phyloP scores from a whole-genome alignment of 2,888 invertebrate genomes.

The Asteroscopus sphinx region DNA sequence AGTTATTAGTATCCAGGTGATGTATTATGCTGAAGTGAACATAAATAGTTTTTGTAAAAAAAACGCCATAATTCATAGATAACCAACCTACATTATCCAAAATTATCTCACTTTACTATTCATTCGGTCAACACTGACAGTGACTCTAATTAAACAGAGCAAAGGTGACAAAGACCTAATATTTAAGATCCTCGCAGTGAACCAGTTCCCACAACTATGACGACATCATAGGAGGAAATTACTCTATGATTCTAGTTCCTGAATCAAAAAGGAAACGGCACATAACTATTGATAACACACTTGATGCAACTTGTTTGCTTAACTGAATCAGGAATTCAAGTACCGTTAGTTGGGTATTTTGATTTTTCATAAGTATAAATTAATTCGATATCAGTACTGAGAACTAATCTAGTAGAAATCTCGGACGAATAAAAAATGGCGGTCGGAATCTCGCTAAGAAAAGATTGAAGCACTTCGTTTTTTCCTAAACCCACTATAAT shows the following conservation, averaged over 20 bases:
- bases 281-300: slow-evolving; percentile 14
- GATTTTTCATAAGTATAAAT: slow-evolving; percentile 19
- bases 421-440: no score
- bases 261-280: slow-evolving; percentile 12
- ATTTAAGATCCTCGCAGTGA: slow-evolving; percentile 5
- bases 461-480: no score
- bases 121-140: neutral
- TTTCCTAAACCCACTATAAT: no score
- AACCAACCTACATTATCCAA: slow-evolving; percentile 1
- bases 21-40: no score
- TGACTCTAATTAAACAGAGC: slow-evolving; percentile 24
- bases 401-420: no score
- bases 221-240: slow-evolving; percentile 14
- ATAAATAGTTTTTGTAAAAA: no score
- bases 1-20: no score
- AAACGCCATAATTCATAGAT: slow-evolving; percentile 9
- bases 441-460: no score
- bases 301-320: slow-evolving; percentile 16
- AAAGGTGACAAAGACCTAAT: slow-evolving; percentile 22
- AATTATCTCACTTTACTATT: neutral
- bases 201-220: slow-evolving; percentile 23
- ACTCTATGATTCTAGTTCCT: slow-evolving; percentile 5
- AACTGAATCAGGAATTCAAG: slow-evolving; percentile 13
- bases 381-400: no score
- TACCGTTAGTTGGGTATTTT: slow-evolving; percentile 5